Evolutionary conservation across 2,113 vertebrate genomes (phyloP).

Genomic region (Tautogolabrus adspersus): DNA sequence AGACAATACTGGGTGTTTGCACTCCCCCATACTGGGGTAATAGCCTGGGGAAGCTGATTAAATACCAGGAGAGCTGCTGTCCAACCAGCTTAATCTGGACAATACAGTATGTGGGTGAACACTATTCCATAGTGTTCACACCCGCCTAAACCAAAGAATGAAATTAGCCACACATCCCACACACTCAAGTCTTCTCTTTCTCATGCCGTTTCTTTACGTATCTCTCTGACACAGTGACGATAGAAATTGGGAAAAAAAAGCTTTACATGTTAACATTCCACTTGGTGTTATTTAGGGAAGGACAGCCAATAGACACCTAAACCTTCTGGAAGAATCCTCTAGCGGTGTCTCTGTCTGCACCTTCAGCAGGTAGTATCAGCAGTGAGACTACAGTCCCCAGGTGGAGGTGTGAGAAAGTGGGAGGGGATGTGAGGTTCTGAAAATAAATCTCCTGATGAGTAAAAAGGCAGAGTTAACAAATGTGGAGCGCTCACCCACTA

Average conservation of each 20-base stretch:
- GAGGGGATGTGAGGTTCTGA: conserved; percentile 63
- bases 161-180: conserved; percentile 81
- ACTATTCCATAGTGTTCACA: conserved; percentile 71
- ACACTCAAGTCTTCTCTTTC: conserved; percentile 43
- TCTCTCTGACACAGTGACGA: conserved; percentile 46
- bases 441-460: conserved; percentile 60
- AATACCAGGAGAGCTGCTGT: conserved; percentile 71
- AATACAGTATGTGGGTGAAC: conserved; percentile 72
- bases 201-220: conserved; percentile 29
- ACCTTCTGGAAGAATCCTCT: conserved; percentile 36
- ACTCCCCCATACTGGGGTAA: conserved; percentile 72
- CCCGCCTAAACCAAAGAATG: conserved; percentile 69
- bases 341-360: conserved; percentile 48
- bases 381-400: conserved; percentile 54
- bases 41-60: conserved; percentile 79
- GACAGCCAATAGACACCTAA: conserved; percentile 52
- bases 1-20: conserved; percentile 76
- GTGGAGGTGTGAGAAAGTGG: conserved; percentile 61
- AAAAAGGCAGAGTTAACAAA: conserved; percentile 47
- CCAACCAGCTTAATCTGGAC: conserved; percentile 74
- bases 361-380: conserved; percentile 29
- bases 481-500: conserved; percentile 38
- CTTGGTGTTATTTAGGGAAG: conserved; percentile 71
- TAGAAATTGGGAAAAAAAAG: conserved; percentile 28
- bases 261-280: conserved; percentile 52